Base-by-base conservation (phyloP, 2,888 invertebrate species). In the Synergus japonicus region DNA sequence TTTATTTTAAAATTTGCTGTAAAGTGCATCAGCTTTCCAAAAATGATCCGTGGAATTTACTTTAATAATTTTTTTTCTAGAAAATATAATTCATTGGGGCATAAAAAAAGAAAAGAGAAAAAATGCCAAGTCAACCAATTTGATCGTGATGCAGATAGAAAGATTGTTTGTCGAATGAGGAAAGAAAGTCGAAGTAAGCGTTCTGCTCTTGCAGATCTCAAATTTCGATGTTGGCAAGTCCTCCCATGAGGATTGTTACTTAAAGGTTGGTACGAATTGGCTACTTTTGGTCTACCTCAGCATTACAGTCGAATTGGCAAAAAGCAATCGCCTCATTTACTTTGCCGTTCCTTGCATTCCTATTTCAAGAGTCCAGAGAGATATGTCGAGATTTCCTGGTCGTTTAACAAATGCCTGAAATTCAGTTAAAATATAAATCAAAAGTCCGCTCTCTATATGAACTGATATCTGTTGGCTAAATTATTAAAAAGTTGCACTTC, bases 281-380 rank as follows among this genome's bases (percentile, higher is more conserved):
- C 29, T 69, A 49, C 49, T 69, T 49, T 69, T 49, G 29, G 69
- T 69, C 69, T 49, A 69, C 49, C 69, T 69, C 69, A 69, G 69
- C 69, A 69, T 69, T 69, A 49, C 37, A 69, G 69, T 49, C n/a
- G 69, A 69, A 49, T 69, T 69, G 69, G 69, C 69, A 49, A 69
- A 69, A 69, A 69, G 69, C 44, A 69, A 69, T 69, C n/a, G 37
- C 22, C 7, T 69, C 69, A 49, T 69, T 69, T 69, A 69, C 69
- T 49, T 69, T 69, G 69, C 69, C 69, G 29, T 69, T 49, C 15
- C 69, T 37, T 69, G 49, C 49, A 49, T 37, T 49, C 49, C 37
- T 49, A 49, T 69, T 49, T 69, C 15, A 4, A 29, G 49, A 15
- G 49, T 22, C 29, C 29, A 13, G 29, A 13, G 46, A 67, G 12